A percentile compares a stretch with the other conserved stretches of the same genome.
phyloP scores from a whole-genome alignment of 2,797 vertebrate species.

The Spheniscus humboldti region DNA sequence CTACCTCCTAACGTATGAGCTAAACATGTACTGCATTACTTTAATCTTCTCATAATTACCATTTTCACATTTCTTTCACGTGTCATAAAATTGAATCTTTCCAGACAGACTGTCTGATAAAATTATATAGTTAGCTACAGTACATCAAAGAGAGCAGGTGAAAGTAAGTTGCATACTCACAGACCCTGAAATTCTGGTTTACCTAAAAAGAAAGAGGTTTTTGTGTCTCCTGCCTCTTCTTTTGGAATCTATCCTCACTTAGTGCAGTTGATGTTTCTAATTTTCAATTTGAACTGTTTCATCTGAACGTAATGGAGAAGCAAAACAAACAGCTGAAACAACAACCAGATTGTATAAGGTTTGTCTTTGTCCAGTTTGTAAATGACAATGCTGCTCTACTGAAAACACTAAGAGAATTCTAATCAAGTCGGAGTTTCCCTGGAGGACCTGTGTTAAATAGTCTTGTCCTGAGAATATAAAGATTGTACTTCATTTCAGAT shows the following conservation, averaged over 20 bases:
- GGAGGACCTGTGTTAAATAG: neutral
- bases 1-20: neutral
- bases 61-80: conserved; percentile 20
- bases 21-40: neutral
- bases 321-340: neutral
- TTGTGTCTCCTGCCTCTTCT: neutral
- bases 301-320: neutral
- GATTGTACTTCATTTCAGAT: neutral
- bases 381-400: neutral
- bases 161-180: neutral
- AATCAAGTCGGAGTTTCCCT: neutral
- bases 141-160: neutral
- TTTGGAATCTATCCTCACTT: neutral
- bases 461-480: neutral
- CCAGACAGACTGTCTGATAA: conserved; percentile 1
- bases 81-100: conserved; percentile 12
- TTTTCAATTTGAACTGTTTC: neutral
- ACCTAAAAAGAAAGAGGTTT: neutral
- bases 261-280: neutral
- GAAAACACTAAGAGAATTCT: neutral
- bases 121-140: neutral
- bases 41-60: neutral
- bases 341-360: neutral
- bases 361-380: neutral
- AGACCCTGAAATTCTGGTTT: neutral